Evolutionary conservation across 2,797 vertebrate genomes (phyloP), one percentile per base, ranked within the genome.

Genomic region (Girardinus metallicus): DNA sequence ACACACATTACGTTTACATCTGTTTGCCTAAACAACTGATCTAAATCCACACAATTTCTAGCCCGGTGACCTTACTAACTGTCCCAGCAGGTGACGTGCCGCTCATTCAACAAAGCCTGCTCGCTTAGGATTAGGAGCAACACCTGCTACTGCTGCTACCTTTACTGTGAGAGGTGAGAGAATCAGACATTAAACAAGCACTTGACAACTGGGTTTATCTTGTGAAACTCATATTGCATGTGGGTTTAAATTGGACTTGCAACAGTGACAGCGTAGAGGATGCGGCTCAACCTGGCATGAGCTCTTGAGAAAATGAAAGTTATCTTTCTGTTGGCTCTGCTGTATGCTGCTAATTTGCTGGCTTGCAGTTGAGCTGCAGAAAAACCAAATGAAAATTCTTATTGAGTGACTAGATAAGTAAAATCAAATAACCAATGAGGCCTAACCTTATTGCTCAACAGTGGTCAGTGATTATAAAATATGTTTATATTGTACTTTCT

Each of bases 81-180:
- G 18, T 41, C 10, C 0, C 49, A 82, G n/a, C 91, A 99, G 98
- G 97, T 98, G 79, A 95, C 90, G 0, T 99, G 98, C 85, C 94
- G 92, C 36, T 95, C 95, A 0, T 91, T 92, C 74, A 94, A 93
- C 16, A 96, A 89, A 82, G 79, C 90, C 0, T 99, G 99, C 86
- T 95, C 94, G 73, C 87, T 99, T 83, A 97, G 95, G 88, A 87
- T 99, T 87, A 97, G 93, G 90, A 97, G 97, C 87, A 97, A 98
- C 91, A 99, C 97, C 0, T 99, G 99, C 88, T 99, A 98, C 91
- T 99, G 99, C 96, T 99, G 99, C 86, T 97, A 99, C 92, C 95
- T 99, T 71, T 97, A 96, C 90, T 99, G 99, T 83, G 96, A 96
- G 64, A 97, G 96, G 98, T 98, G 94, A 96, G 95, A 71, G 0